These are phyloP conservation scores for Leptinotarsa lineolata DNA, from an alignment of 1,140 invertebrate species.

Conservation along the genomic window DNA sequence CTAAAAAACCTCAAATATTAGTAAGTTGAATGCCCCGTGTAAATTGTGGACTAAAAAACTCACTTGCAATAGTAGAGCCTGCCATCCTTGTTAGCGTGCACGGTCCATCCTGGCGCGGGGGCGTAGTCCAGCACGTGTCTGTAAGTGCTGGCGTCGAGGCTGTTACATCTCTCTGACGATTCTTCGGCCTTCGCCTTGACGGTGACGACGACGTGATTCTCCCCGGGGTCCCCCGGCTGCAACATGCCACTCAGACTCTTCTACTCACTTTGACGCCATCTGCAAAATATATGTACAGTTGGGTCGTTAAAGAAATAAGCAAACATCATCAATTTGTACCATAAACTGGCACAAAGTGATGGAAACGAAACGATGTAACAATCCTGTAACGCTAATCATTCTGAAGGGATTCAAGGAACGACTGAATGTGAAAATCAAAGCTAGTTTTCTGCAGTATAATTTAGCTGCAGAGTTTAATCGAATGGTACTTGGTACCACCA, in stretches of 20 bases:
- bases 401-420: too few species aligned
- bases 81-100: slow-evolving; percentile 72
- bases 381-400: too few species aligned
- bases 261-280: neutral
- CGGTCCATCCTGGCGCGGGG: slow-evolving; percentile 67
- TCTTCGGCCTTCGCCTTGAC: neutral
- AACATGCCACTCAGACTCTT: neutral
- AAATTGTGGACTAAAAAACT: slow-evolving; percentile 54
- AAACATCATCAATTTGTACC: too few species aligned
- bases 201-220: neutral
- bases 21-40: too few species aligned
- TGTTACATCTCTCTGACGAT: neutral
- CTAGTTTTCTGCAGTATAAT: too few species aligned
- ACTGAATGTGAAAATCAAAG: too few species aligned
- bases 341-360: too few species aligned
- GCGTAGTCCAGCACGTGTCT: slow-evolving; percentile 52
- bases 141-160: slow-evolving; percentile 29
- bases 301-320: too few species aligned
- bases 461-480: too few species aligned
- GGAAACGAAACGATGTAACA: too few species aligned
- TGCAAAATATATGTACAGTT: neutral
- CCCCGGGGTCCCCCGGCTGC: slow-evolving; percentile 2
- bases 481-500: too few species aligned
- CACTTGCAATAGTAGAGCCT: slow-evolving; percentile 81
- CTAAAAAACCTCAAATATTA: too few species aligned